Evolutionary conservation across 2,797 vertebrate genomes (phyloP).

Genomic region (Manis crassicaudata): DNA sequence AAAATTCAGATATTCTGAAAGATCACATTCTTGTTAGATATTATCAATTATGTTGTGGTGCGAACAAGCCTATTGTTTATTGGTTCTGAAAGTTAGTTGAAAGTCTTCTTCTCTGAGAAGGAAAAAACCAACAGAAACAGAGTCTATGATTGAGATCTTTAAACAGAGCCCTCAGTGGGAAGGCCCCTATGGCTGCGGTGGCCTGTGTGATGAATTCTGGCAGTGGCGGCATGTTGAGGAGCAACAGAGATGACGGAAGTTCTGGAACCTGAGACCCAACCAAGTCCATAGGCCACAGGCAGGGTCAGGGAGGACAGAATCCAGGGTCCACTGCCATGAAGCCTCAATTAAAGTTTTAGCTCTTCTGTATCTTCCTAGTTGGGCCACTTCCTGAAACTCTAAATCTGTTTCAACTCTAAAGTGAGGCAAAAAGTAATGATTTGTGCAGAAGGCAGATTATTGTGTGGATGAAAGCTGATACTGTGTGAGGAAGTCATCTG

Average conservation of each 20-base stretch:
- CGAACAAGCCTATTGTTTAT: not conserved
- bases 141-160: not conserved
- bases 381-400: not conserved
- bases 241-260: not conserved
- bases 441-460: not conserved
- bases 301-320: not conserved
- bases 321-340: not conserved
- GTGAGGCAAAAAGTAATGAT: not conserved
- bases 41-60: not conserved
- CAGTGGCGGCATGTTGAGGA: not conserved
- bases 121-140: not conserved
- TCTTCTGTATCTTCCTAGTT: not conserved
- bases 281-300: not conserved
- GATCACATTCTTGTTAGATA: not conserved
- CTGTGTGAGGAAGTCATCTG: not conserved
- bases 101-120: not conserved
- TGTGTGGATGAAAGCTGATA: not conserved
- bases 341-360: not conserved
- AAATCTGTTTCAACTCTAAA: not conserved
- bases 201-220: not conserved
- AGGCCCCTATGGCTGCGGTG: not conserved
- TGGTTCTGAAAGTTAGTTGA: not conserved
- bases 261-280: not conserved
- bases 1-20: conserved; percentile 32
- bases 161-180: not conserved